Conservation (phyloP, 2,888 invertebrate species). For the Cerastis rubricosa region DNA sequence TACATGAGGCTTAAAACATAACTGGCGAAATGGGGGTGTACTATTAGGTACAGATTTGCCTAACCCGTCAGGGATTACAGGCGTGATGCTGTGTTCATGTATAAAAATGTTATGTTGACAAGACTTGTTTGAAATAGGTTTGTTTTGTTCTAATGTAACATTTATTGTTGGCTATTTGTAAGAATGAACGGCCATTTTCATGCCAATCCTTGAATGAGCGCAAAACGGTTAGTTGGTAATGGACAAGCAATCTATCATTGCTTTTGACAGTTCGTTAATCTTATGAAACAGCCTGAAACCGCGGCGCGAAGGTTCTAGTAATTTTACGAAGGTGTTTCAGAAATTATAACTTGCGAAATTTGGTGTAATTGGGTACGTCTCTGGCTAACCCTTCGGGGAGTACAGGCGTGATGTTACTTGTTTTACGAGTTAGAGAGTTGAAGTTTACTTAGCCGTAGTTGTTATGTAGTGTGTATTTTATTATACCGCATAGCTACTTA, state of each 20-base stretch:
- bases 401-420: too few relatives aligned
- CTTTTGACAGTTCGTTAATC: slow-evolving; percentile 44
- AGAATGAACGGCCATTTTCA: slow-evolving; percentile 48
- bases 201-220: slow-evolving; percentile 51
- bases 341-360: too few relatives aligned
- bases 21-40: not conserved
- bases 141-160: slow-evolving; percentile 55
- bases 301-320: slow-evolving; percentile 12
- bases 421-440: not conserved
- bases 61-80: not conserved
- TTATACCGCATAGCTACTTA: not conserved
- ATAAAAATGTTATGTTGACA: not conserved
- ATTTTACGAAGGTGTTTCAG: slow-evolving; percentile 3
- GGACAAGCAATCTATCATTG: slow-evolving; percentile 42
- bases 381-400: too few relatives aligned
- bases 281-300: slow-evolving; percentile 29
- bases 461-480: not conserved
- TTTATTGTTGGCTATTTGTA: slow-evolving; percentile 50
- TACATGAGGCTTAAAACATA: not conserved
- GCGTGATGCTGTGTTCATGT: not conserved
- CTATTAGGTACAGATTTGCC: not conserved
- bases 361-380: too few relatives aligned
- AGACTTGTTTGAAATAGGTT: slow-evolving; percentile 50
- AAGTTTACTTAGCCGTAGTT: not conserved
- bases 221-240: slow-evolving; percentile 45